Conservation (phyloP, 2,113 vertebrate genomes). For the Siniperca chuatsi region DNA sequence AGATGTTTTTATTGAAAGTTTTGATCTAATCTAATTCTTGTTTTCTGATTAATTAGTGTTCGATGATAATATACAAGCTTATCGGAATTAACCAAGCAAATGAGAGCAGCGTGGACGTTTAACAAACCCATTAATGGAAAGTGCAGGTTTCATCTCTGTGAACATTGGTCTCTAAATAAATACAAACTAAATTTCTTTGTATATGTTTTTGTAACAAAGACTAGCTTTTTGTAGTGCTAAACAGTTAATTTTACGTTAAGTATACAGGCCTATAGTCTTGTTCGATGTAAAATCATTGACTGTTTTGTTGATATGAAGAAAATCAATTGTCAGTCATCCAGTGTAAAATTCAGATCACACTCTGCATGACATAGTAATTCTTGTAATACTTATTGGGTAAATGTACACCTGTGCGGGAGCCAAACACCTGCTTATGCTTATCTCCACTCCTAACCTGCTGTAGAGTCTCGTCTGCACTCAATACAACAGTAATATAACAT, state of each 20-base stretch:
- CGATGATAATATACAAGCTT: not conserved
- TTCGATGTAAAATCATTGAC: not conserved
- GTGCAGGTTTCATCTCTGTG: not conserved
- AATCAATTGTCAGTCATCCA: not conserved
- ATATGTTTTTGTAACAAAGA: not conserved
- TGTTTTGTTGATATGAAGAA: not conserved
- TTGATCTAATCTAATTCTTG: not conserved
- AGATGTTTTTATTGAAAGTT: not conserved
- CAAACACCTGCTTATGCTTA: conserved; percentile 39
- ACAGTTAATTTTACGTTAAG: not conserved
- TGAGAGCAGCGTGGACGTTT: not conserved
- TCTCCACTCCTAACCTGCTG: conserved; percentile 24
- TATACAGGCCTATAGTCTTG: not conserved
- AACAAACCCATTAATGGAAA: not conserved
- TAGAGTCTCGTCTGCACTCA: conserved; percentile 22
- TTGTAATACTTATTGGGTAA: not conserved
- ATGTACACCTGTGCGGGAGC: conserved; percentile 32
- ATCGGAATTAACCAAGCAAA: not conserved
- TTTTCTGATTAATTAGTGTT: conserved; percentile 13
- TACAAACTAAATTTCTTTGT: not conserved
- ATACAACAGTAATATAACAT: conserved; percentile 24
- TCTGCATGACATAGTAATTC: not conserved
- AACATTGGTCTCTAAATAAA: not conserved
- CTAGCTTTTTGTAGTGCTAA: not conserved
- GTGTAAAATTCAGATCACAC: not conserved